Conservation (phyloP, 2,797 vertebrate species). For the Pseudopleuronectes americanus region DNA sequence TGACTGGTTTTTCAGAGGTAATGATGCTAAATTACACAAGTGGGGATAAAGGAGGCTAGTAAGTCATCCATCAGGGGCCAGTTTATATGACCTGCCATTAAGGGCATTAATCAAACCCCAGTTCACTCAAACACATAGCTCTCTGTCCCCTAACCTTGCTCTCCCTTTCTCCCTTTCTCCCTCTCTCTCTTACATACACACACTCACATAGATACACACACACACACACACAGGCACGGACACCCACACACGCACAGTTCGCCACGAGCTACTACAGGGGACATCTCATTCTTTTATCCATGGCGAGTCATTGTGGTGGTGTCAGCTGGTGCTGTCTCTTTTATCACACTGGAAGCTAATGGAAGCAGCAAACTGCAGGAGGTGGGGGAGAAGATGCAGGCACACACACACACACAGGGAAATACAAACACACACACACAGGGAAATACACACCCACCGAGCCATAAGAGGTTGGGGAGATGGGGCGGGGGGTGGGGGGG, state of each 20-base stretch:
- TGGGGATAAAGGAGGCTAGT: slow-evolving; percentile 65
- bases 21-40: slow-evolving; percentile 79
- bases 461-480: slow-evolving; percentile 70
- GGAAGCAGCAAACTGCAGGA: slow-evolving; percentile 75
- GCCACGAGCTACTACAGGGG: slow-evolving; percentile 73
- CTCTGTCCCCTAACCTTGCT: slow-evolving; percentile 51
- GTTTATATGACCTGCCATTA: slow-evolving; percentile 60
- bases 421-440: slow-evolving; percentile 24
- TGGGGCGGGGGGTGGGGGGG: slow-evolving; percentile 55
- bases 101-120: slow-evolving; percentile 68
- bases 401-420: slow-evolving; percentile 19
- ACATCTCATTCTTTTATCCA: slow-evolving; percentile 80
- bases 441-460: slow-evolving; percentile 50
- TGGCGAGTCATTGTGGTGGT: slow-evolving; percentile 79
- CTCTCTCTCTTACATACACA: not conserved
- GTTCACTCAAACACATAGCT: slow-evolving; percentile 59
- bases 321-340: slow-evolving; percentile 81
- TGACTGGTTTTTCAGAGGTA: slow-evolving; percentile 77
- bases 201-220: slow-evolving; percentile 24
- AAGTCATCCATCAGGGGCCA: slow-evolving; percentile 73
- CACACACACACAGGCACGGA: slow-evolving; percentile 1
- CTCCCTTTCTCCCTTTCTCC: not conserved
- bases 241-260: slow-evolving; percentile 43
- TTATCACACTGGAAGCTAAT: slow-evolving; percentile 85
- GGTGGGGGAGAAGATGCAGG: slow-evolving; percentile 56